Conservation (phyloP, 2,888 invertebrate genomes). For the Eristalis tenax region DNA sequence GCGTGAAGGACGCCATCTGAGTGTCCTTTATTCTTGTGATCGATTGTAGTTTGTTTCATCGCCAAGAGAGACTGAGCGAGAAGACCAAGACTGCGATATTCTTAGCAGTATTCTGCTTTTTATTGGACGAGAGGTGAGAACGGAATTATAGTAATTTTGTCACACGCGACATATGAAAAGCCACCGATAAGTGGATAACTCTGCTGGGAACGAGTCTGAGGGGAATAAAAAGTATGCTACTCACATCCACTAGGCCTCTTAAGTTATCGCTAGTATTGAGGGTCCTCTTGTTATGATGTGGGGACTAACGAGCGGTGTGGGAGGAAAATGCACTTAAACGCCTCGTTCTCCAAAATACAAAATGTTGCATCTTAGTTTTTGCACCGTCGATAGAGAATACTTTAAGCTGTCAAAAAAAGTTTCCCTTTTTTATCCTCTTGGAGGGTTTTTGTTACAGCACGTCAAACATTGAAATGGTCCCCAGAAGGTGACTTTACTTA, state of each 20-base stretch:
- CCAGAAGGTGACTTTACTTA: no score
- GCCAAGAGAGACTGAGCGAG: not conserved
- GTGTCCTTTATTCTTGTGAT: constrained; percentile 51
- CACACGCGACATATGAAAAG: constrained; percentile 15
- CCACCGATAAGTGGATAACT: not conserved
- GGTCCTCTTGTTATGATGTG: not conserved
- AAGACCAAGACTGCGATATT: not conserved
- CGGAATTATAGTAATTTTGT: constrained; percentile 26
- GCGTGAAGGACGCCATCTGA: constrained; percentile 5
- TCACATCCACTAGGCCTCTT: constrained; percentile 12
- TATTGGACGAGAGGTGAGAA: constrained; percentile 27
- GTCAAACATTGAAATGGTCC: no score
- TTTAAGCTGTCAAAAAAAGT: no score
- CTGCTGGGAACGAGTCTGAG: constrained; percentile 12
- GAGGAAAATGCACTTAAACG: no score
- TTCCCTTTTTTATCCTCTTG: no score
- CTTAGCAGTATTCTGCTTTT: constrained; percentile 35
- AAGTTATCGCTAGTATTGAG: not conserved
- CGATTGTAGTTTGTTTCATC: constrained; percentile 52
- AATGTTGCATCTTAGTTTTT: no score
- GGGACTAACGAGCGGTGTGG: not conserved
- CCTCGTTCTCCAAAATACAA: no score
- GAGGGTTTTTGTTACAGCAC: no score
- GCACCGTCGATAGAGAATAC: no score
- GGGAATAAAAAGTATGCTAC: not conserved